Base-by-base conservation (phyloP, 1,140 invertebrate species). In the Helicoverpa zea region DNA sequence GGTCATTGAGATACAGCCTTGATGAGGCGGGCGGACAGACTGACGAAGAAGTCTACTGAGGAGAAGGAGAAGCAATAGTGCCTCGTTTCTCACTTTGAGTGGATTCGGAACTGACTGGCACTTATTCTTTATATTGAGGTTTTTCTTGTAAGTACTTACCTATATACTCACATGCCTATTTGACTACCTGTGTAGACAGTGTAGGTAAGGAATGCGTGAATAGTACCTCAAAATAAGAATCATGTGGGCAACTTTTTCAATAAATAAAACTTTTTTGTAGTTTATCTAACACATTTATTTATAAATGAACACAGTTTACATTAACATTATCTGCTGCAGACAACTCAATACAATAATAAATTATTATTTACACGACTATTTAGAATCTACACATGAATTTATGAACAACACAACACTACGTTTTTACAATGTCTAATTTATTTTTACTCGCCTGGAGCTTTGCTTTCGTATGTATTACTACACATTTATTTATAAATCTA, bases 241-340 rank as follows among this genome's bases (percentile, higher is more conserved):
- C 23, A 11, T 2, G 10, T 58, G 43, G 7, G 3, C 16, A 14
- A 2, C 0, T 7, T 2, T 73, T 13, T 23, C 1, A 16, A 23
- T 2, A 49, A 13, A 73, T 47, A 74, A 84, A 81, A 83, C 63
- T 74, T 58, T 75, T n/a, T 63, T 73, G 51, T 49, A 58, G 51
- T 86, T 35, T 81, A 84, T 89, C 92, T 94, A 93, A 92, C 76
- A 94, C 91, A 90, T 92, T 93, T 93, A 93, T 93, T 94, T 88
- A 89, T 88, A 86, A 90, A 89, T 94, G 92, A 94, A 94, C 92
- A 94, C 93, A 93, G 90, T 93, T 88, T 90, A 93, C 88, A 89
- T 88, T 87, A 80, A 88, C 77, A 84, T 83, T 83, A 83, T 82
- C 77, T 82, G 80, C 58, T 72, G 81, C 83, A 79, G 81, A 85